Evolutionary conservation across 2,797 vertebrate species (phyloP), one percentile per base, ranked within the genome.

Genomic region (Rallus crepitans): DNA sequence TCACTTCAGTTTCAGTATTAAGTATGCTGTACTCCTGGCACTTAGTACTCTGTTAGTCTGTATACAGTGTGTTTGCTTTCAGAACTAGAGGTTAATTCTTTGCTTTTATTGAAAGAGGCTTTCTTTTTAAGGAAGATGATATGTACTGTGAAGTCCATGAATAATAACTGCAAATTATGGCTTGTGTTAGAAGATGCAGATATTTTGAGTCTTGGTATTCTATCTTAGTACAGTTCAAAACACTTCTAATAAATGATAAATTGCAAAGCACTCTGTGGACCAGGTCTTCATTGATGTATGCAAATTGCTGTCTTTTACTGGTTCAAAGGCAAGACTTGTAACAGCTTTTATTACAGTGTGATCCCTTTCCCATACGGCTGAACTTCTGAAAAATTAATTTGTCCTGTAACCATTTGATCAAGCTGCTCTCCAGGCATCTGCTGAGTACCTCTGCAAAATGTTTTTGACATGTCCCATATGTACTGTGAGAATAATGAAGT

Each of bases 381-480:
- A 87, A 88, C 83, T 94, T 79, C 47, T 94, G 78, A 94, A 85
- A 96, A 91, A 95, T 94, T 68, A 68, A 82, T 95, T 93, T 95
- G 89, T 96, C 87, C 94, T 90, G 75, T 61, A 95, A 63, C 61
- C 28, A 47, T 95, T 91, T 94, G 81, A 91, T 96, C 59, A 91
- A 85, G 85, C 78, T 91, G 82, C 68, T 95, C 61, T 92, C 75
- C 82, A 93, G 84, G 94, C 94, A 65, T 81, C 78, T 96, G 93
- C 93, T 66, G 87, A 73, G 70, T 55, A 64, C 88, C 82, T 92
- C 82, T 92, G 80, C 68, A 87, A 50, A 87, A 71, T 65, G 91
- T 40, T 77, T 92, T 55, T 94, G 94, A 71, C 92, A 50, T 89
- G 57, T 91, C 77, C 89, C 82, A 18, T 47, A 6, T 55, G 92